Conservation (phyloP, 2,797 vertebrate species). For the Rhabdophis nuchalis region DNA sequence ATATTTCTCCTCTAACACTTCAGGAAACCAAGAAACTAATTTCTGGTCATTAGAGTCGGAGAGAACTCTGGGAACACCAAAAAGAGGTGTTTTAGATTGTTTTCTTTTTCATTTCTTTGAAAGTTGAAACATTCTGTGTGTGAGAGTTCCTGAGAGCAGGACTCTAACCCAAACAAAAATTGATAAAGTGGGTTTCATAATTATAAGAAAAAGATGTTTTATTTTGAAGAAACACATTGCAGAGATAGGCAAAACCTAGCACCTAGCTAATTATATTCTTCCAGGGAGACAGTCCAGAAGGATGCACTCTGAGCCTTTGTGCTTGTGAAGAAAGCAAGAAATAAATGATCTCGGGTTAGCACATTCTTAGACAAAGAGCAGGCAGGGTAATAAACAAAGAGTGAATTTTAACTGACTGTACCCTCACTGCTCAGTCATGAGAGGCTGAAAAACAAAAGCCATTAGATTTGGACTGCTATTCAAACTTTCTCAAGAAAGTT, state of each 20-base stretch:
- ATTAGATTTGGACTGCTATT: neutral
- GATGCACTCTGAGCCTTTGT: neutral
- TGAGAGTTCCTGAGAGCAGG: neutral
- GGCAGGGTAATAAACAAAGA: neutral
- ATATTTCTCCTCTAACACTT: neutral
- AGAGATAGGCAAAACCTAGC: neutral
- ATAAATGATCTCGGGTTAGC: neutral
- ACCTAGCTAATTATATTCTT: neutral
- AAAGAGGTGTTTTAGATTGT: neutral
- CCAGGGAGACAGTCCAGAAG: neutral
- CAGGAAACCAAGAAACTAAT: neutral
- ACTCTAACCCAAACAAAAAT: neutral
- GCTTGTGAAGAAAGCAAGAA: neutral
- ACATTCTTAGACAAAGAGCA: neutral
- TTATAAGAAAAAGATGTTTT: neutral
- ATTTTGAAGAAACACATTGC: neutral
- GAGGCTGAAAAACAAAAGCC: neutral
- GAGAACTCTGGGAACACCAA: neutral
- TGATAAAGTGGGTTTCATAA: neutral
- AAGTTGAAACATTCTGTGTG: neutral
- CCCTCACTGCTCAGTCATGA: neutral
- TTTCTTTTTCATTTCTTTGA: neutral
- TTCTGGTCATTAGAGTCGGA: neutral
- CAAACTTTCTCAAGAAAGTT: neutral
- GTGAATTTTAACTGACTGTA: neutral